phyloP scores from a whole-genome alignment of 2,113 vertebrate species.

The Labrus mixtus region DNA sequence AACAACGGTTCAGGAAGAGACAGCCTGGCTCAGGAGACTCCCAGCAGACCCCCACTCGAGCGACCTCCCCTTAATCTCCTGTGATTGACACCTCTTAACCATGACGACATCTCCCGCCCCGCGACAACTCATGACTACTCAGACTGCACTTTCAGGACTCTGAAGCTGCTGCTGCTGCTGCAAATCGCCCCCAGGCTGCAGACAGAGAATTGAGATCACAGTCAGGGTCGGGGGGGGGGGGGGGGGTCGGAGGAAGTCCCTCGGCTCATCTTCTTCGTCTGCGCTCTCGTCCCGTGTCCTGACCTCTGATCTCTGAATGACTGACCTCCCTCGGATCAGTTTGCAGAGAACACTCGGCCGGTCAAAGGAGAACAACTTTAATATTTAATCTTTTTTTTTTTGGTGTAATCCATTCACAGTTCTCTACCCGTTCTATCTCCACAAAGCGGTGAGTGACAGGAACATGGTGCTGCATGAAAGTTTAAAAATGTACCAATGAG shows the following conservation, averaged over 20 bases:
- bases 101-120: constrained; percentile 14
- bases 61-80: constrained; percentile 47
- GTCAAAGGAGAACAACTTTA: constrained; percentile 48
- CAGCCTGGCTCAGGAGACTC: constrained; percentile 9
- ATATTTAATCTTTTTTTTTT: constrained; percentile 61
- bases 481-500: constrained; percentile 21
- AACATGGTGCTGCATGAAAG: constrained; percentile 38
- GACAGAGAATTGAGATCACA: neutral
- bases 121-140: constrained; percentile 5
- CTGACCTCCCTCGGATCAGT: constrained; percentile 42
- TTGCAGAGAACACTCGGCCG: constrained; percentile 16
- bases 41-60: constrained; percentile 25
- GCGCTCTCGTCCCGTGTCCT: neutral
- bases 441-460: constrained; percentile 67
- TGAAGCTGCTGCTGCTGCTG: constrained; percentile 15
- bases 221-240: too few species aligned
- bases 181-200: constrained; percentile 37
- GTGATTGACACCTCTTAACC: constrained; percentile 61
- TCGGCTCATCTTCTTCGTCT: constrained; percentile 5
- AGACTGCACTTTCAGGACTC: constrained; percentile 14
- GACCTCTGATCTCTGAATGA: constrained; percentile 53
- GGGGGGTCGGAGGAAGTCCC: constrained; percentile 25
- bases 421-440: constrained; percentile 30
- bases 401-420: constrained; percentile 44
- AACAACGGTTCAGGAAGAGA: neutral